Conservation (phyloP, 2,113 vertebrate species). For the Nibea coibor region DNA sequence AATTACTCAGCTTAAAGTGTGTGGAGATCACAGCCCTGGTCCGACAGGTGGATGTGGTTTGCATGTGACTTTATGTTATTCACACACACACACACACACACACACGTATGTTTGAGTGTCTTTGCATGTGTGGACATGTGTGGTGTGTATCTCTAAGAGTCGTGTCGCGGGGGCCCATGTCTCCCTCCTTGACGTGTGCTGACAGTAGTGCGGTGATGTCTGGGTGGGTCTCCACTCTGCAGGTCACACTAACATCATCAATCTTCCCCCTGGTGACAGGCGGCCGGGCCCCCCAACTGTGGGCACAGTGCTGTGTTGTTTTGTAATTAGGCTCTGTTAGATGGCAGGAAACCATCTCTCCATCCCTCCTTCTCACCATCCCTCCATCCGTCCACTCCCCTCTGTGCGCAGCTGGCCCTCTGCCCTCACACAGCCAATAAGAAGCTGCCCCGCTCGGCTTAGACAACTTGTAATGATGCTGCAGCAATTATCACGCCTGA, state of each 20-base stretch:
- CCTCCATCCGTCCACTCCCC: constrained; percentile 53
- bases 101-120: constrained; percentile 15
- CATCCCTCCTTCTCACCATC: constrained; percentile 56
- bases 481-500: not conserved
- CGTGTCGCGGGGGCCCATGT: constrained; percentile 37
- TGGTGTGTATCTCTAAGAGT: constrained; percentile 34
- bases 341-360: constrained; percentile 86
- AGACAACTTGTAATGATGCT: constrained; percentile 31
- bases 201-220: constrained; percentile 78
- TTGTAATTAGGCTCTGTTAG: constrained; percentile 88
- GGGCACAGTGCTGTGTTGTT: constrained; percentile 88
- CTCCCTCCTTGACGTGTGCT: constrained; percentile 73
- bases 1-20: constrained; percentile 65
- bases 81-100: not conserved
- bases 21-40: constrained; percentile 49
- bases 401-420: constrained; percentile 76
- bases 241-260: constrained; percentile 90
- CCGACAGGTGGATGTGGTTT: constrained; percentile 73
- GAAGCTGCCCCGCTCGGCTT: constrained; percentile 25
- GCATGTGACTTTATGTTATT: not conserved
- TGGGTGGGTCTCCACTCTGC: constrained; percentile 83
- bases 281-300: constrained; percentile 72
- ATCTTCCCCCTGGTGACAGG: constrained; percentile 85
- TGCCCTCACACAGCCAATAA: constrained; percentile 59
- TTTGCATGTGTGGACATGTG: constrained; percentile 26